Percentiles rank a stretch among this genome's conserved stretches.
phyloP scores from a whole-genome alignment of 2,113 vertebrate genomes.

The Otis tarda region DNA sequence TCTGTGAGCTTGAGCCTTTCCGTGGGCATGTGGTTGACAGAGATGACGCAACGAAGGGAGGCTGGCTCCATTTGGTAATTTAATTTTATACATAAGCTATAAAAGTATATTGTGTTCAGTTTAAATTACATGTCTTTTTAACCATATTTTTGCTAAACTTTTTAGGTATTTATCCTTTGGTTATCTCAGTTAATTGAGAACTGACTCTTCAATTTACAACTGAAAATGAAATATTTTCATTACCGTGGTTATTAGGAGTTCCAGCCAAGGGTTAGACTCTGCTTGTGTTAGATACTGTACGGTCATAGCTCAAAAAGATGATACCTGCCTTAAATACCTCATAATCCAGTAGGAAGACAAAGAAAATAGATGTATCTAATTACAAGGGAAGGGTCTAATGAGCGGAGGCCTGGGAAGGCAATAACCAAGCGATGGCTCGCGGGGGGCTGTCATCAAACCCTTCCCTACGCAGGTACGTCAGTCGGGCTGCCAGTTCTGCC shows the following conservation, averaged over 20 bases:
- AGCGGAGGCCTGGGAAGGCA: neutral
- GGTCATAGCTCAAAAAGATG: neutral
- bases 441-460: neutral
- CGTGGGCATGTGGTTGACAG: neutral
- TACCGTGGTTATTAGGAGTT: neutral
- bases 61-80: accelerated
- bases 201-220: neutral
- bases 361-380: conserved; percentile 11
- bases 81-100: neutral
- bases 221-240: conserved; percentile 14
- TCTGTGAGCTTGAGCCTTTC: neutral
- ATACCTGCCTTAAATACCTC: conserved; percentile 23
- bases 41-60: neutral
- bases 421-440: neutral
- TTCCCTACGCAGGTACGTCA: accelerated
- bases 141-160: neutral
- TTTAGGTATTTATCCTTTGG: neutral
- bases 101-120: neutral
- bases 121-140: neutral
- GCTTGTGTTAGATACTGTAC: neutral
- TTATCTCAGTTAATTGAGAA: neutral
- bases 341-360: neutral
- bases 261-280: conserved; percentile 5
- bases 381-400: neutral
- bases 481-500: neutral